Evolutionary conservation across 2,888 invertebrate genomes (phyloP).

Genomic region (Agriopis marginaria): DNA sequence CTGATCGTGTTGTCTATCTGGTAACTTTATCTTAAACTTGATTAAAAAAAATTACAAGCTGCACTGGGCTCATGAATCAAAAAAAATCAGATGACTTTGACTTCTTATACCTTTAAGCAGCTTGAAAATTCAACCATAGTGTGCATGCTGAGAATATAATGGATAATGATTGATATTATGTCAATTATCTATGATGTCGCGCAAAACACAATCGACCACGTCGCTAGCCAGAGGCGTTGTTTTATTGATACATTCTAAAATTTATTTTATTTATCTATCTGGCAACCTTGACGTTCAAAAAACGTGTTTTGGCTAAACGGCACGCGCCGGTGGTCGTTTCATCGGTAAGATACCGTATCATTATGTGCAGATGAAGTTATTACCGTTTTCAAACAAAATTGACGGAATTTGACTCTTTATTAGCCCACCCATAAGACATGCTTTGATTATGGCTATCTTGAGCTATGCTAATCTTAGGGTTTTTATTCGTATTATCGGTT

Average conservation of each 20-base stretch:
- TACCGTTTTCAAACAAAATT: slow-evolving; percentile 76
- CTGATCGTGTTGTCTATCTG: too few species aligned
- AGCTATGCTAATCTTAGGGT: slow-evolving; percentile 2
- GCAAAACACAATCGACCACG: too few species aligned
- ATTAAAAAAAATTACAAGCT: too few species aligned
- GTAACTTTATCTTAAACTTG: too few species aligned
- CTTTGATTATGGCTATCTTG: background rate
- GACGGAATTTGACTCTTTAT: slow-evolving; percentile 63
- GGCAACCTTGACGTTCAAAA: slow-evolving; percentile 59
- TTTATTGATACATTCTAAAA: background rate
- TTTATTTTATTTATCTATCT: slow-evolving; percentile 1
- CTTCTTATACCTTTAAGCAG: too few species aligned
- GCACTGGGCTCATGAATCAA: too few species aligned
- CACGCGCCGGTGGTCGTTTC: slow-evolving; percentile 64
- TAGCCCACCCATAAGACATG: slow-evolving; percentile 11
- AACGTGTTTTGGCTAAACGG: slow-evolving; percentile 58
- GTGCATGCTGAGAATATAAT: too few species aligned
- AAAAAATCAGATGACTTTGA: too few species aligned
- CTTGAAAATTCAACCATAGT: too few species aligned
- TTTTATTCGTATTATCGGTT: background rate
- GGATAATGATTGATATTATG: too few species aligned
- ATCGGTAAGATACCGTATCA: slow-evolving; percentile 60
- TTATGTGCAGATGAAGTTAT: slow-evolving; percentile 81
- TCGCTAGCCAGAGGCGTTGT: too few species aligned
- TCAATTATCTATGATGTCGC: too few species aligned